Percentiles rank a stretch among this genome's conserved stretches.
Evolutionary conservation across 1,140 invertebrate species (phyloP).

Genomic region (Drosophila lacteicornis): DNA sequence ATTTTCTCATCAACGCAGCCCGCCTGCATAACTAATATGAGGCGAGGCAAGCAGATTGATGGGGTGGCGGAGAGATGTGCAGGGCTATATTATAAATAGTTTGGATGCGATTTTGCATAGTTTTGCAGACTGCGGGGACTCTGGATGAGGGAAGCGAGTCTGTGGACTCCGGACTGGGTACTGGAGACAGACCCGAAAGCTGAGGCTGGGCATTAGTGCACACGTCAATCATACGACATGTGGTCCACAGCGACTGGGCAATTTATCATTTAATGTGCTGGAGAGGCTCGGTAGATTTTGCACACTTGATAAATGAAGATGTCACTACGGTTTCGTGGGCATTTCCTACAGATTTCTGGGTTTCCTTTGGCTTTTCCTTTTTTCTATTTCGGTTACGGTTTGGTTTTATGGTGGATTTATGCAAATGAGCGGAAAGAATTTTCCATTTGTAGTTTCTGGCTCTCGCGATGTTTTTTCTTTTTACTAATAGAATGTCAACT

Average conservation of each 20-base stretch:
- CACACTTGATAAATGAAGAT: constrained; percentile 74
- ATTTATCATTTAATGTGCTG: constrained; percentile 70
- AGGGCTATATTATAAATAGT: constrained; percentile 73
- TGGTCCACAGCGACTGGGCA: constrained; percentile 57
- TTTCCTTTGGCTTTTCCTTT: constrained; percentile 48
- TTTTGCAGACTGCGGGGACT: constrained; percentile 19
- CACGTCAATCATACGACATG: constrained; percentile 80
- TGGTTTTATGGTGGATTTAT: constrained; percentile 79
- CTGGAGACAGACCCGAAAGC: constrained; percentile 6
- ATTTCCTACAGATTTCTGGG: constrained; percentile 15
- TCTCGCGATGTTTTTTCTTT: constrained; percentile 6
- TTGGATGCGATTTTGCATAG: constrained; percentile 67
- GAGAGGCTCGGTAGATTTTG: constrained; percentile 30
- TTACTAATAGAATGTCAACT: constrained; percentile 55
- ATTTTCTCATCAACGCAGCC: constrained; percentile 78
- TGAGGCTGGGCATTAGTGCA: constrained; percentile 60
- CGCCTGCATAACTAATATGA: constrained; percentile 77
- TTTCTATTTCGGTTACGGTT: constrained; percentile 39
- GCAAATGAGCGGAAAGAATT: constrained; percentile 59
- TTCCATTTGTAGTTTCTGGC: constrained; percentile 40
- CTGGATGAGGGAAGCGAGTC: background rate
- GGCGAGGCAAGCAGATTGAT: constrained; percentile 25
- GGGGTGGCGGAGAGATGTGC: background rate
- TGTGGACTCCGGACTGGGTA: no score
- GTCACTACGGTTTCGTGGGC: constrained; percentile 17